Conservation (phyloP, 2,113 vertebrate species). For the Nanger granti region DNA sequence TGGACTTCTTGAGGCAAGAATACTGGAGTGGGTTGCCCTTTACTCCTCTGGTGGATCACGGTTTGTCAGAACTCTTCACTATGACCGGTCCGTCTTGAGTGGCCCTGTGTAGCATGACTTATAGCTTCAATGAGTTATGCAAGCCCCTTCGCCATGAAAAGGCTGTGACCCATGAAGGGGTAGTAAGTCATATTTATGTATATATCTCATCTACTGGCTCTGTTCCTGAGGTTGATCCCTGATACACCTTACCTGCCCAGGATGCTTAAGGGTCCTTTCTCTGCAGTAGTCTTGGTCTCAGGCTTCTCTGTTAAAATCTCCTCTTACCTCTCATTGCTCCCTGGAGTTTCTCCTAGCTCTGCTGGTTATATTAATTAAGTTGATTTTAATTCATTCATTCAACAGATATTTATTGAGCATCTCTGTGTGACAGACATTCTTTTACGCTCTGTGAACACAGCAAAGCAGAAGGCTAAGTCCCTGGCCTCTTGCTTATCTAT, state of each 20-base stretch:
- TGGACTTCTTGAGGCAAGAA: not conserved
- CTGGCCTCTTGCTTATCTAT: not conserved
- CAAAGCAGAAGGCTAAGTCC: not conserved
- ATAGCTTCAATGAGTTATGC: not conserved
- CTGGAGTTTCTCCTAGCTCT: not conserved
- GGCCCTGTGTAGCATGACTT: not conserved
- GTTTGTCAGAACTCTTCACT: not conserved
- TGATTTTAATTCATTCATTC: not conserved
- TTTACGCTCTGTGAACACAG: not conserved
- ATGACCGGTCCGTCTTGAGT: not conserved
- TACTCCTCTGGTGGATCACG: not conserved
- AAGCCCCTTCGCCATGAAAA: not conserved
- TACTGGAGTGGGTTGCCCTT: not conserved
- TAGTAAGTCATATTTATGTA: not conserved
- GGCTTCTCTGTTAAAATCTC: not conserved
- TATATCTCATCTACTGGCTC: not conserved
- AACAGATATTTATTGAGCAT: not conserved
- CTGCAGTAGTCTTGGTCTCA: not conserved
- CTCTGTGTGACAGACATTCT: not conserved
- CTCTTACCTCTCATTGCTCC: not conserved
- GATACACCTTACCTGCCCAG: not conserved
- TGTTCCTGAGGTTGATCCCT: not conserved
- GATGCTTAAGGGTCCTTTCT: not conserved
- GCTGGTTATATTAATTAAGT: not conserved
- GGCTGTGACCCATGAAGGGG: not conserved